Conservation (phyloP, 2,113 vertebrate species). For the Heloderma charlesbogerti region DNA sequence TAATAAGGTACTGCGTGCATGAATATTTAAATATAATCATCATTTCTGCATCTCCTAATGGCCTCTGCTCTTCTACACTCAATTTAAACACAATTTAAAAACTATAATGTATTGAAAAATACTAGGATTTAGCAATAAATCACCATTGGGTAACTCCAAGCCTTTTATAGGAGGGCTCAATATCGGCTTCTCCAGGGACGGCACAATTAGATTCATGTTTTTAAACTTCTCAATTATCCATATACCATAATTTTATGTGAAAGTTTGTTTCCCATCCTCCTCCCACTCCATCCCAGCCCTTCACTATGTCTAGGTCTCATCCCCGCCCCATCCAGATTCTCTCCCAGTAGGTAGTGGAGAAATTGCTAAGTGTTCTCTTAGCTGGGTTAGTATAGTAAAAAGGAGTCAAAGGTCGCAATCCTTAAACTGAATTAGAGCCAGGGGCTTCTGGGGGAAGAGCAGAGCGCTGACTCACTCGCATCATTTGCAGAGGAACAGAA, state of each 20-base stretch:
- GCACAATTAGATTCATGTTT: conserved; percentile 99
- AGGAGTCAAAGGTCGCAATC: conserved; percentile 88
- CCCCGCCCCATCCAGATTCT: conserved; percentile 69
- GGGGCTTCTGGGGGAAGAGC: conserved; percentile 80
- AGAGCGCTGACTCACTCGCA: conserved; percentile 84
- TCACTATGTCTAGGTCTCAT: conserved; percentile 37
- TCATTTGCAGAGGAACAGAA: conserved; percentile 79
- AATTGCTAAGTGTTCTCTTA: conserved; percentile 87
- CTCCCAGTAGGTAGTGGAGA: conserved; percentile 84
- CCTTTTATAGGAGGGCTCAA: conserved; percentile 98
- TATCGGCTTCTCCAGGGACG: conserved; percentile 91
- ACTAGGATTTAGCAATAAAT: conserved; percentile 99
- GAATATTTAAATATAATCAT: conserved; percentile 99
- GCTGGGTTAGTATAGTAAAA: conserved; percentile 82
- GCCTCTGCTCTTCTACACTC: conserved; percentile 99
- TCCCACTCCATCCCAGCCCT: conserved; percentile 38
- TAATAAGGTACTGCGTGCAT: conserved; percentile 99
- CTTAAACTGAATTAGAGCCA: conserved; percentile 87
- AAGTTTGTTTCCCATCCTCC: conserved; percentile 86
- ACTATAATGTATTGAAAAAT: conserved; percentile 99
- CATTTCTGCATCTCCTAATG: conserved; percentile 99
- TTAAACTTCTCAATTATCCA: conserved; percentile 99
- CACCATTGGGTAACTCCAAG: conserved; percentile 94
- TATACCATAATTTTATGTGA: conserved; percentile 94
- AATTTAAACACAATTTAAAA: conserved; percentile 99